Conservation (phyloP, 2,888 invertebrate species). For the Conops quadrifasciatus region DNA sequence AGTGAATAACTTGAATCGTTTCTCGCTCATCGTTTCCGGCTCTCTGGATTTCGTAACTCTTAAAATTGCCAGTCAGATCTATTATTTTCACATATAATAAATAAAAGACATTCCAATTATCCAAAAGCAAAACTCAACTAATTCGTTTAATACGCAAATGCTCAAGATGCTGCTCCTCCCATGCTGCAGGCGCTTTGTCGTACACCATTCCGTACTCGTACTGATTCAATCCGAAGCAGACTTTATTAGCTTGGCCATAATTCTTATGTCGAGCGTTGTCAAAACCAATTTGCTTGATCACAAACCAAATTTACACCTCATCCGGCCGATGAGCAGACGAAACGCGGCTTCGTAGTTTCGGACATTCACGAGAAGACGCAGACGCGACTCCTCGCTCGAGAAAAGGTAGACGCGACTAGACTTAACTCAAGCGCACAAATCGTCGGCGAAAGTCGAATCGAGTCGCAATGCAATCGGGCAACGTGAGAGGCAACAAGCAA, state of each 20-base stretch:
- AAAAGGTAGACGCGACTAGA: neutral
- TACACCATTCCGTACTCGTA: constrained; percentile 12
- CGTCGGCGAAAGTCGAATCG: constrained; percentile 4
- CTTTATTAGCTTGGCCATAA: constrained; percentile 19
- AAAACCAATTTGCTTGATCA: constrained; percentile 46
- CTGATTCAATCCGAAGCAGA: neutral
- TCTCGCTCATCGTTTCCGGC: no score
- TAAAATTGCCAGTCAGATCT: no score
- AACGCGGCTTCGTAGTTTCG: neutral
- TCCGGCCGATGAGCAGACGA: neutral
- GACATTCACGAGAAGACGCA: no score
- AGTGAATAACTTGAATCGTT: no score
- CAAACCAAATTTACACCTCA: constrained; percentile 45
- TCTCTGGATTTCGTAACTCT: no score
- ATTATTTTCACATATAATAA: no score
- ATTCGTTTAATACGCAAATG: constrained; percentile 24
- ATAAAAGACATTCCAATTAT: no score
- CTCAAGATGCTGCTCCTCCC: neutral
- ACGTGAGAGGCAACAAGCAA: no score
- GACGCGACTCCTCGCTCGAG: neutral
- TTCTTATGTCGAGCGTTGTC: constrained; percentile 38
- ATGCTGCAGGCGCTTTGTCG: neutral
- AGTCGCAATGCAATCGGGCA: neutral
- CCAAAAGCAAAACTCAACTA: constrained; percentile 1
- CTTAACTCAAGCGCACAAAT: neutral